These are phyloP conservation scores for Mythimna lalbum DNA, from an alignment of 2,888 invertebrate genomes.

Conservation along the genomic window DNA sequence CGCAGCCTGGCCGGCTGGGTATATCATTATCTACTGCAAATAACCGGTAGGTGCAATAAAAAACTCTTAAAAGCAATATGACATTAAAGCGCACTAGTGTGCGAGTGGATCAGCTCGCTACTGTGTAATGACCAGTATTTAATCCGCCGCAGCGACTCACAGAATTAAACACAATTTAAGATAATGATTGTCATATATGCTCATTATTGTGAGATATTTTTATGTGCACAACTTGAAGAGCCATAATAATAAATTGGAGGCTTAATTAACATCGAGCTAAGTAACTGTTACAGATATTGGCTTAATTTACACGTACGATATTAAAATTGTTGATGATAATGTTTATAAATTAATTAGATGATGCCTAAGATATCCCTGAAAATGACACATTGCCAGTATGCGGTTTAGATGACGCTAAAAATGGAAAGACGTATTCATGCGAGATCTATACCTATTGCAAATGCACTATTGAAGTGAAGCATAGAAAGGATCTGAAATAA, in stretches of 20 bases:
- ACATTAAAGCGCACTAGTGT: conserved; percentile 60
- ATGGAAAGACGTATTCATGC: not conserved
- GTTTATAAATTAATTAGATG: conserved; percentile 25
- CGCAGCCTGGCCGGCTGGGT: conserved; percentile 62
- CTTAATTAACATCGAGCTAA: conserved; percentile 41
- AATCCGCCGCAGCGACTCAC: conserved; percentile 60
- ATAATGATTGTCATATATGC: conserved; percentile 56
- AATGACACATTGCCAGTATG: not conserved
- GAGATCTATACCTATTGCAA: not conserved
- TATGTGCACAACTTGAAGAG: conserved; percentile 34
- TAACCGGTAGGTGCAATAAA: conserved; percentile 59
- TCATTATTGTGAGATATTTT: conserved; percentile 47
- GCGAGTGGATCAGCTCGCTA: conserved; percentile 60
- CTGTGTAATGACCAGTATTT: conserved; percentile 71
- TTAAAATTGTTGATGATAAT: conserved; percentile 32
- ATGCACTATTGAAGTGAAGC: not conserved
- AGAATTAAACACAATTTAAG: conserved; percentile 67
- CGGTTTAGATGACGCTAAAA: not conserved
- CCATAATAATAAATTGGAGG: conserved; percentile 35
- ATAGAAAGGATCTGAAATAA: not conserved
- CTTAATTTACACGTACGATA: conserved; percentile 7
- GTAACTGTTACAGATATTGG: conserved; percentile 37
- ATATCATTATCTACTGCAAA: conserved; percentile 73
- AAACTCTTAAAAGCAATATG: conserved; percentile 59
- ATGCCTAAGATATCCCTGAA: conserved; percentile 16